phyloP scores from a whole-genome alignment of 2,113 vertebrate genomes.

The Phocoena sinus region DNA sequence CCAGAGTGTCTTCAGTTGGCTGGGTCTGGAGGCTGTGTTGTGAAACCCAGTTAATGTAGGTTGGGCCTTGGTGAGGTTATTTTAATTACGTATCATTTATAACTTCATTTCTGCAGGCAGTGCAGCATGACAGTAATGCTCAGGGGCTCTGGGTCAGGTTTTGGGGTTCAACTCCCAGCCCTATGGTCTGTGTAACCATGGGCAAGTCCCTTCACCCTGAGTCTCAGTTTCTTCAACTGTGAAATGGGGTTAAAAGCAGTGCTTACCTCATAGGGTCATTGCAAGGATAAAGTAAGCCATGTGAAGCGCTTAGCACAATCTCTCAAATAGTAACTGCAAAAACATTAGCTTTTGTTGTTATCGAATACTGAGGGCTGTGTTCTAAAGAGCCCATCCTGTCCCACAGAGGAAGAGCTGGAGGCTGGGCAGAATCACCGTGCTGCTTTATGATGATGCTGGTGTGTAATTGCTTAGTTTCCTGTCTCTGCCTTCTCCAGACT shows the following conservation, averaged over 20 bases:
- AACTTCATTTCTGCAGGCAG: background rate
- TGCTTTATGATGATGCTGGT: background rate
- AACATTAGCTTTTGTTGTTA: background rate
- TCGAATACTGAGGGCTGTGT: background rate
- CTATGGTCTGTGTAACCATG: background rate
- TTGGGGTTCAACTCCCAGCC: background rate
- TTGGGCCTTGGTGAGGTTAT: background rate
- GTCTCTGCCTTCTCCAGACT: background rate
- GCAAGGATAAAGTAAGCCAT: background rate
- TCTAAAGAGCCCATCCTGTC: background rate
- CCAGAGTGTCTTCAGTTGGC: background rate
- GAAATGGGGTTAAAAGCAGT: background rate
- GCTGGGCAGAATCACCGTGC: background rate
- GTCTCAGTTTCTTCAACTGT: background rate
- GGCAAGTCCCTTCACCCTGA: background rate
- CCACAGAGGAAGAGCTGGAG: background rate
- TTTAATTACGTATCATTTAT: background rate
- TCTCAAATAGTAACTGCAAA: background rate
- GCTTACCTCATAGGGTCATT: background rate
- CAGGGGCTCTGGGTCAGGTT: background rate
- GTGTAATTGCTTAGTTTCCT: accelerated
- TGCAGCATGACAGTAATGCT: accelerated
- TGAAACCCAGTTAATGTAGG: background rate
- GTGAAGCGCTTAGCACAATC: accelerated
- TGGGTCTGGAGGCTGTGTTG: background rate